Percentiles rank a stretch among this genome's conserved stretches.
phyloP scores from a whole-genome alignment of 2,888 invertebrate species.

The Fragum whitleyi region DNA sequence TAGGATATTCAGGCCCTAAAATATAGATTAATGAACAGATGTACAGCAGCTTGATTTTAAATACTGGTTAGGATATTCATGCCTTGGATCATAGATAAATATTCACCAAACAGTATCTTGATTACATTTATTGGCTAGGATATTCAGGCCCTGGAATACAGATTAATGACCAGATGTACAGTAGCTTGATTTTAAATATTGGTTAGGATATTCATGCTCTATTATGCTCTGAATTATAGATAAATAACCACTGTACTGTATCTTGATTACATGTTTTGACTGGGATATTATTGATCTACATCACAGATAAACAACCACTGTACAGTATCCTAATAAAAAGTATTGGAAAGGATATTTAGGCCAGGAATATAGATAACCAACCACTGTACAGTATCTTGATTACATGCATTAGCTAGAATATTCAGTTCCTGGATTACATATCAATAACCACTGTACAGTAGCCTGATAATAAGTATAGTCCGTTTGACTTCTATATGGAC shows the following conservation, averaged over 20 bases:
- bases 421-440: conserved; percentile 89
- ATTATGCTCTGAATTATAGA: conserved; percentile 96
- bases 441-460: conserved; percentile 97
- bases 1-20: conserved; percentile 93
- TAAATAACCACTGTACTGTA: conserved; percentile 92
- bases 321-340: no score
- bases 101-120: conserved; percentile 94
- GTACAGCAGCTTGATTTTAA: conserved; percentile 94
- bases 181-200: conserved; percentile 93
- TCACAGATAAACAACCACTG: no score
- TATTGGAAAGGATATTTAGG: no score
- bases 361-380: no score
- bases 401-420: conserved; percentile 97
- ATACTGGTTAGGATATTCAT: conserved; percentile 95
- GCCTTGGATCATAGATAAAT: conserved; percentile 94
- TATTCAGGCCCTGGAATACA: conserved; percentile 90
- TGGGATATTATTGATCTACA: conserved; percentile 93
- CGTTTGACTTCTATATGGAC: no score
- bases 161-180: conserved; percentile 96
- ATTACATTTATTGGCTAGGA: conserved; percentile 97
- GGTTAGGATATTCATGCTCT: conserved; percentile 96
- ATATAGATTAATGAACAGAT: conserved; percentile 91
- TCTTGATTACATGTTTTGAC: conserved; percentile 97
- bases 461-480: conserved; percentile 93
- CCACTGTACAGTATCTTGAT: conserved; percentile 93